Evolutionary conservation across 2,888 invertebrate species (phyloP), one percentile per base, ranked within the genome.

Genomic region (Hyles lineata): DNA sequence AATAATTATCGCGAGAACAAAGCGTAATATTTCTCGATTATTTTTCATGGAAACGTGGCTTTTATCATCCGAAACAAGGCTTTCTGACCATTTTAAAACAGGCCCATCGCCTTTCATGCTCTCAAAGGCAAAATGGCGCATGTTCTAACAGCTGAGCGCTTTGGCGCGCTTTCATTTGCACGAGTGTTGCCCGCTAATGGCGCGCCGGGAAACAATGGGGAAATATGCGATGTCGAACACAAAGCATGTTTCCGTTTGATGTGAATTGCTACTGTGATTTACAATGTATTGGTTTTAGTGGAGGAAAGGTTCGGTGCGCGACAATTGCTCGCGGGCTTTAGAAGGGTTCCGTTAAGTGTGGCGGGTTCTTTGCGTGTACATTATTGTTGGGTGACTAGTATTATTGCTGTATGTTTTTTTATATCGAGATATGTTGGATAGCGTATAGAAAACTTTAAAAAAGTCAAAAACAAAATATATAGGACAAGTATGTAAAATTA

Each of bases 101-200:
- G 80, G 80, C 82, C 83, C 73, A 79, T 78, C 81, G 81, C 80
- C 82, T 82, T 81, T 82, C 80, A 81, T 78, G 81, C 82, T 82
- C 85, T 86, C 76, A 78, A 86, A 80, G 76, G 79, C 52, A 88
- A 91, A 92, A 92, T 89, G 90, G 90, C 90, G 89, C 88, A 88
- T 91, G 90, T 90, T 90, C 85, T 89, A 91, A 86, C 89, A 90
- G 87, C 85, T 82, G 82, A 81, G 84, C 84, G 85, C 83, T 90
- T 90, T 89, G 88, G 87, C 89, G 89, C 87, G 87, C 86, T 88
- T 87, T 86, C 83, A 85, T 85, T 85, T 84, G 80, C 78, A 74
- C 85, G 87, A 90, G 85, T 90, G 91, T 89, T 88, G 89, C 89
- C 89, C 89, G 85, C 87, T 93, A 93, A 93, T 92, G 92, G 92